Evolutionary conservation across 2,113 vertebrate genomes (phyloP), one percentile per base, ranked within the genome.

Genomic region (Anser cygnoides): DNA sequence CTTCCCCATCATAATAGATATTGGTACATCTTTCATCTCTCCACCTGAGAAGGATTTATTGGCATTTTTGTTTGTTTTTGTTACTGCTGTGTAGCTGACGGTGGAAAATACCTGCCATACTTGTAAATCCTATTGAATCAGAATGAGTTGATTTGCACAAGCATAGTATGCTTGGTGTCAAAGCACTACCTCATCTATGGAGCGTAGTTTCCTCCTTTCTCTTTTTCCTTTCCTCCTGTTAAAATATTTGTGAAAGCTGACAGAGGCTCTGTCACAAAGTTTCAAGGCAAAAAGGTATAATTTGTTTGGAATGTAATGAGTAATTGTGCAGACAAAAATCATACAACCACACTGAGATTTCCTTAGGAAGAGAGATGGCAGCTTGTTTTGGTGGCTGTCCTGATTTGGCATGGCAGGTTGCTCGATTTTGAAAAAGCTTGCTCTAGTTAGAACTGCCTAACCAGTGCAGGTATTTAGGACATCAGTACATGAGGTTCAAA

Each of bases 191-290:
- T 78, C 89, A 84, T 72, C 81, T 79, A 0, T 15, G 26, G 72
- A 72, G 28, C 10, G 58, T 46, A 68, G 21, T 31, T 87, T 57
- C 65, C 52, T 75, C 49, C 20, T 72, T 87, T 72, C 80, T 37
- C 20, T 50, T 75, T 63, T 46, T 35, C 21, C 25, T 31, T 28
- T 33, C 18, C n/a, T 87, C 23, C 57, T 94, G 80, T 92, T 95
- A 87, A 2, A 92, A 31, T 89, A 50, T 93, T 95, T 95, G 78
- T 81, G 83, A 67, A 91, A 94, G 72, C 90, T 91, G 93, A 88
- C 61, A 90, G 78, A 86, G 61, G 9, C 44, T 58, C 70, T 83
- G 63, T 94, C 79, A 86, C 94, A 94, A 44, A 50, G 25, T 84
- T 87, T 84, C 37, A 61, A 84, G 73, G 71, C 66, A 78, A 50